Percentiles rank a stretch among this genome's conserved stretches.
Evolutionary conservation across 2,113 vertebrate species (phyloP).

Genomic region (Xyliphius kryptos): DNA sequence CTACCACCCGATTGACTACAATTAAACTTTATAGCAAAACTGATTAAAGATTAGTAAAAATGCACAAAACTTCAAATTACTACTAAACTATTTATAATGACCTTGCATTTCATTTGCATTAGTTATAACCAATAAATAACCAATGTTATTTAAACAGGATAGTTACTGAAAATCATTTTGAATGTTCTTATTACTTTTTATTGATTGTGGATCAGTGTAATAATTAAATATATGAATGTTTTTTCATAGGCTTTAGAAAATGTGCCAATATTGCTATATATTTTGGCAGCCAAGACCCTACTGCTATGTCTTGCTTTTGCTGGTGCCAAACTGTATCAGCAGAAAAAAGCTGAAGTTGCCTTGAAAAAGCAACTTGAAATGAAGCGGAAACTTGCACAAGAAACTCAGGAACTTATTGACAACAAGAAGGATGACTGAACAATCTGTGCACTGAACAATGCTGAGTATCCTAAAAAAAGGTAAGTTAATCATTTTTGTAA

Average conservation of each 20-base stretch:
- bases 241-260: conserved; percentile 73
- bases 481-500: too few relatives aligned
- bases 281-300: conserved; percentile 87
- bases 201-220: neutral
- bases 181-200: neutral
- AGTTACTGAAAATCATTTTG: too few relatives aligned
- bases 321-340: conserved; percentile 84
- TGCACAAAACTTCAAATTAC: too few relatives aligned
- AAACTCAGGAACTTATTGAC: conserved; percentile 60
- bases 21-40: too few relatives aligned
- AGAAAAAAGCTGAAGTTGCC: conserved; percentile 66
- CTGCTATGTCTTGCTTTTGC: conserved; percentile 87
- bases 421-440: conserved; percentile 74
- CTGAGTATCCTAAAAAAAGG: neutral
- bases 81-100: too few relatives aligned
- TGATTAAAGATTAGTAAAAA: too few relatives aligned
- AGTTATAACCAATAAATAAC: too few relatives aligned
- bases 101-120: too few relatives aligned
- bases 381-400: conserved; percentile 57
- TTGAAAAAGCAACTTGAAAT: conserved; percentile 60
- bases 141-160: too few relatives aligned
- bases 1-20: too few relatives aligned
- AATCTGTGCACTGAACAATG: neutral
- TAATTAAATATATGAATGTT: neutral
- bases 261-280: conserved; percentile 85